Conservation (phyloP, 2,113 vertebrate species). For the Coryphaenoides rupestris region DNA sequence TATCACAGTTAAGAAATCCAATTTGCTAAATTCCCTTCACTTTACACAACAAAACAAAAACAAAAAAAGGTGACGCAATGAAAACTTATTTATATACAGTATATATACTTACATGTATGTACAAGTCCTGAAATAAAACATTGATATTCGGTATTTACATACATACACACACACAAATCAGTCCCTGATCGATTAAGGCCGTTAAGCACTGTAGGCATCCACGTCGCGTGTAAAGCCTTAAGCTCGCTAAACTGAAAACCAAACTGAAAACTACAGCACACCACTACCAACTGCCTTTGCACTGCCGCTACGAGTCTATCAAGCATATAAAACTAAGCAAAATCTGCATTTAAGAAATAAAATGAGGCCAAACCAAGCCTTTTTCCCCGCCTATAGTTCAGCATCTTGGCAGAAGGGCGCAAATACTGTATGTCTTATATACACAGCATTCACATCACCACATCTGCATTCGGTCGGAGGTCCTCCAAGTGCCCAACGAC, state of each 20-base stretch:
- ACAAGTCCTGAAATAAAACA: conserved; percentile 58
- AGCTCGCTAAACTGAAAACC: conserved; percentile 52
- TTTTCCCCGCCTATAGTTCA: conserved; percentile 27
- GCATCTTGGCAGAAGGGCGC: conserved; percentile 29
- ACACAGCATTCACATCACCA: conserved; percentile 38
- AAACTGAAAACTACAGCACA: conserved; percentile 36
- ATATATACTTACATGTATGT: conserved; percentile 49
- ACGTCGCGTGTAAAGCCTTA: conserved; percentile 50
- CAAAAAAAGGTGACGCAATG: conserved; percentile 32
- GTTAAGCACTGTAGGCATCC: conserved; percentile 57
- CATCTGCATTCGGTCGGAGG: no score
- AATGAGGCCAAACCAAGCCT: conserved; percentile 27
- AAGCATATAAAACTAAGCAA: conserved; percentile 56
- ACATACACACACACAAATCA: conserved; percentile 65
- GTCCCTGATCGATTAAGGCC: conserved; percentile 79
- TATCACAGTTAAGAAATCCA: conserved; percentile 19
- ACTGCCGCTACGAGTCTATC: conserved; percentile 33
- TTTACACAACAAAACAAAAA: conserved; percentile 41
- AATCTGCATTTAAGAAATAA: conserved; percentile 48
- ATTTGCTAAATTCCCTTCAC: conserved; percentile 50
- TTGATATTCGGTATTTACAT: conserved; percentile 60
- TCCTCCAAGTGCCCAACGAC: no score
- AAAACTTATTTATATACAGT: conserved; percentile 40
- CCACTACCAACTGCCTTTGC: conserved; percentile 28
- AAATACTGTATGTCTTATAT: conserved; percentile 28